phyloP scores from a whole-genome alignment of 2,113 vertebrate genomes.

The Leuciscus idus region DNA sequence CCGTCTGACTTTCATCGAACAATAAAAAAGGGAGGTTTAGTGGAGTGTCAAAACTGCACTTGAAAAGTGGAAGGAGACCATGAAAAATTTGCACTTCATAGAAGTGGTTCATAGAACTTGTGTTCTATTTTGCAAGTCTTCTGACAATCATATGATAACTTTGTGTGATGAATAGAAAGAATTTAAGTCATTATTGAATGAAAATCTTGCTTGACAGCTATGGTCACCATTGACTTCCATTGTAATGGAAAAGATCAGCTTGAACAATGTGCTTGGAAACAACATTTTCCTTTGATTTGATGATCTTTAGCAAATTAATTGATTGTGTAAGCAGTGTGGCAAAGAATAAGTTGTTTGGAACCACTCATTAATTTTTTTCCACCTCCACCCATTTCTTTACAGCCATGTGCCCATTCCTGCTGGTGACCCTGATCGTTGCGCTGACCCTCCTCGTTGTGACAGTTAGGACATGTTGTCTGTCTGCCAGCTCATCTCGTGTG shows the following conservation, averaged over 20 bases:
- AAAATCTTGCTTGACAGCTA: background rate
- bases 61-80: background rate
- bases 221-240: background rate
- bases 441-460: background rate
- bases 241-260: background rate
- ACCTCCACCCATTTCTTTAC: background rate
- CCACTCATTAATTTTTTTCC: background rate
- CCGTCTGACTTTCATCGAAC: background rate
- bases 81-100: background rate
- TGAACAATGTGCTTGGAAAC: background rate
- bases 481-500: slow-evolving; percentile 44
- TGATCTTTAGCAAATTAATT: background rate
- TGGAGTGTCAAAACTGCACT: background rate
- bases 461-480: slow-evolving; percentile 39
- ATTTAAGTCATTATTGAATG: background rate
- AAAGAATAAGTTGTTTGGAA: background rate
- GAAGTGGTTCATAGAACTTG: background rate
- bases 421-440: no score
- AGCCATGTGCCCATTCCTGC: no score
- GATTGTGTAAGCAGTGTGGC: slow-evolving; percentile 39
- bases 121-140: background rate
- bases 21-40: background rate
- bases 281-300: background rate
- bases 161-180: no score
- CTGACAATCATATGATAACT: no score